Conservation (phyloP, 2,797 vertebrate genomes). For the Scyliorhinus canicula region DNA sequence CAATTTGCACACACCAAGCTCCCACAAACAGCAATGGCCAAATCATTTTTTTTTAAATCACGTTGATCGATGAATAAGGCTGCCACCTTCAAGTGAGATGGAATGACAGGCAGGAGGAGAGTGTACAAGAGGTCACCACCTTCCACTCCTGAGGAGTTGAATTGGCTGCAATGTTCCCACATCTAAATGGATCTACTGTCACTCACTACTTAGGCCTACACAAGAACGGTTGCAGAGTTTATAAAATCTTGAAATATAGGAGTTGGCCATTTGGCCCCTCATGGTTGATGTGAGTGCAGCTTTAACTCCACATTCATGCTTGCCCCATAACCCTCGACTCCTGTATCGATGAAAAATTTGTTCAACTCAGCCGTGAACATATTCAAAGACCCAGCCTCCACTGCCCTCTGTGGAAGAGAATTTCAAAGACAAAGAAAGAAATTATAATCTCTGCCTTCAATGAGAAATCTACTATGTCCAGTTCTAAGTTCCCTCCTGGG, state of each 20-base stretch:
- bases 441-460: neutral
- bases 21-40: neutral
- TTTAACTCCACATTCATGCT: neutral
- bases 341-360: neutral
- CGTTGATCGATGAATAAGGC: neutral
- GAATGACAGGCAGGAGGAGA: neutral
- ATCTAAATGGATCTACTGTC: neutral
- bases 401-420: neutral
- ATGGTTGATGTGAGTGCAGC: neutral
- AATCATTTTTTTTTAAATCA: neutral
- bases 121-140: neutral
- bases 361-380: neutral
- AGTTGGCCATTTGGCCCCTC: neutral
- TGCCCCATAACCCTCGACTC: no score
- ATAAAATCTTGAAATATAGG: no score
- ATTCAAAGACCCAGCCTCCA: neutral
- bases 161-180: neutral
- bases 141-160: neutral
- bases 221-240: neutral
- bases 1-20: neutral
- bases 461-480: neutral
- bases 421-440: no score
- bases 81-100: neutral
- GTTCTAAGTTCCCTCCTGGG: neutral
- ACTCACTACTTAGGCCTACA: neutral